Evolutionary conservation across 2,888 invertebrate species (phyloP).

Genomic region (Sarcophaga subvicina): DNA sequence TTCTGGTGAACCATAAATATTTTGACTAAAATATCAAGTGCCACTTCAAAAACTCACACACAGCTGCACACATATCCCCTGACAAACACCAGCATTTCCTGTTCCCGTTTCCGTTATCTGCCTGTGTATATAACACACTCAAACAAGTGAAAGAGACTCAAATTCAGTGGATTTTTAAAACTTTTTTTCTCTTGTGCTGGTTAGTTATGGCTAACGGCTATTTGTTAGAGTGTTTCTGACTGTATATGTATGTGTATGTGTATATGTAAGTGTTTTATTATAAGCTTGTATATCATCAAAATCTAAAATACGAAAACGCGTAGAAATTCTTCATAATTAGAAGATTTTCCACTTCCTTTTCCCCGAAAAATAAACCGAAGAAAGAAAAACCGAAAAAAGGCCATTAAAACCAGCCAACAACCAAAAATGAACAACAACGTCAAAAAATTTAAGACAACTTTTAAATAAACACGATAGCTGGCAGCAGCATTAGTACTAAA

Average conservation of each 20-base stretch:
- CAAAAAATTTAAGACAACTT: constrained; percentile 4
- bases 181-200: background rate
- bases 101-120: constrained; percentile 56
- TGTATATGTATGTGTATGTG: background rate
- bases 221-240: constrained; percentile 30
- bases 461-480: background rate
- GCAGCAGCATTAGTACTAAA: background rate
- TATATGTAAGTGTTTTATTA: background rate
- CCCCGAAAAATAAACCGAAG: too few species aligned
- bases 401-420: constrained; percentile 5
- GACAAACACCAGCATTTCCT: constrained; percentile 50
- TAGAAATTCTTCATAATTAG: constrained; percentile 45
- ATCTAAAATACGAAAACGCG: constrained; percentile 29
- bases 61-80: background rate
- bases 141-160: background rate
- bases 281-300: background rate
- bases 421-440: constrained; percentile 14
- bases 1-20: constrained; percentile 64
- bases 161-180: background rate
- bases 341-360: constrained; percentile 8
- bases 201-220: background rate
- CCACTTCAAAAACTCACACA: constrained; percentile 4
- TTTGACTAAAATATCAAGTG: constrained; percentile 58
- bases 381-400: background rate
- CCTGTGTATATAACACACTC: background rate